phyloP scores from a whole-genome alignment of 2,888 invertebrate species.

The Drosophila mimica region DNA sequence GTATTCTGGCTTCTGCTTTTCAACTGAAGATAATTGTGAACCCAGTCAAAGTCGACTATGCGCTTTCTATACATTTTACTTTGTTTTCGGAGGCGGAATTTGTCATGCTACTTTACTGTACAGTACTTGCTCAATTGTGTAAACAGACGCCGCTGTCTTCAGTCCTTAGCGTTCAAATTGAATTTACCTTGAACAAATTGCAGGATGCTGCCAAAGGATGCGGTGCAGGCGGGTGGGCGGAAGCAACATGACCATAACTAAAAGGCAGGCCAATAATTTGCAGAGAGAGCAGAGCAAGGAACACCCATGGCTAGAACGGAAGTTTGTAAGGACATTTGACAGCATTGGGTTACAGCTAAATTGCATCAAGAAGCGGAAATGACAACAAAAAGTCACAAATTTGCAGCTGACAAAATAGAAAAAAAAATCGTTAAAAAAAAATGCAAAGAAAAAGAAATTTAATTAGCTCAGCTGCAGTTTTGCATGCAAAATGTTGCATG shows the following conservation, averaged over 20 bases:
- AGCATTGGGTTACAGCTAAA: slow-evolving; percentile 64
- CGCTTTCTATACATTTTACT: not conserved
- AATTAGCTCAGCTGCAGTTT: slow-evolving; percentile 47
- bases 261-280: slow-evolving; percentile 48
- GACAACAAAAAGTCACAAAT: slow-evolving; percentile 39
- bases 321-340: slow-evolving; percentile 50
- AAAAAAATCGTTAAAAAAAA: not conserved
- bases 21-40: slow-evolving; percentile 6
- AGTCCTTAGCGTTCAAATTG: slow-evolving; percentile 38
- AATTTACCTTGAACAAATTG: slow-evolving; percentile 52
- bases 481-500: slow-evolving; percentile 43
- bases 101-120: slow-evolving; percentile 41
- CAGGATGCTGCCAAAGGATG: slow-evolving; percentile 26
- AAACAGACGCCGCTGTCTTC: slow-evolving; percentile 51
- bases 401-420: slow-evolving; percentile 52
- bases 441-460: slow-evolving; percentile 23
- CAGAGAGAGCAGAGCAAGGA: not conserved
- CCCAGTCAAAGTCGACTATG: not conserved
- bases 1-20: slow-evolving; percentile 3
- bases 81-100: slow-evolving; percentile 22
- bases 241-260: slow-evolving; percentile 51
- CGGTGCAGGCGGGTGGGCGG: slow-evolving; percentile 36
- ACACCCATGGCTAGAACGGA: slow-evolving; percentile 50
- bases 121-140: slow-evolving; percentile 39
- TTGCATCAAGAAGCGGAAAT: slow-evolving; percentile 63